These are phyloP conservation scores for Tokudaia tokunoshimensis DNA, from an alignment of 2,797 vertebrate genomes.

Conservation along the genomic window DNA sequence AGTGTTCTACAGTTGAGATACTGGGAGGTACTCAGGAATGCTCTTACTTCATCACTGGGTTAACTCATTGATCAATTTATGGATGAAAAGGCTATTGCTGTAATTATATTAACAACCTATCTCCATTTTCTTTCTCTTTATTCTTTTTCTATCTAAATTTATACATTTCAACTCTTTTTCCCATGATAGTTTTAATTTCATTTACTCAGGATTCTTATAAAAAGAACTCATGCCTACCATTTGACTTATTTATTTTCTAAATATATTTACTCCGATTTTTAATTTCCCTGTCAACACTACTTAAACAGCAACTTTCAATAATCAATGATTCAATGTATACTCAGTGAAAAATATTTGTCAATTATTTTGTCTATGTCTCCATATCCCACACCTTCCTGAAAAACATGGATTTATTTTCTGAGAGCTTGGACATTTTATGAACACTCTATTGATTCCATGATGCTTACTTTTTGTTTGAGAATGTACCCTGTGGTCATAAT, in stretches of 20 bases:
- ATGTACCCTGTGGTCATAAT: not conserved
- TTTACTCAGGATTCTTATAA: not conserved
- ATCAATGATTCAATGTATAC: not conserved
- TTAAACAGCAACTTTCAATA: not conserved
- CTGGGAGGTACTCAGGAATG: too few relatives aligned
- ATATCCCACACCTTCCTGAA: not conserved
- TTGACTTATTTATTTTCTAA: not conserved
- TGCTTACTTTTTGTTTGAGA: not conserved
- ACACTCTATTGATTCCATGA: too few relatives aligned
- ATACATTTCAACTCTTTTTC: not conserved
- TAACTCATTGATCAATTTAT: not conserved
- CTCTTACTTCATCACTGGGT: not conserved
- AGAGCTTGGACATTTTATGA: not conserved
- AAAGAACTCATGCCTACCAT: not conserved
- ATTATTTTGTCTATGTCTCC: not conserved
- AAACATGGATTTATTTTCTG: not conserved
- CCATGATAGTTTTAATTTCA: not conserved
- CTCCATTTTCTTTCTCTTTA: not conserved
- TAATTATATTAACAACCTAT: not conserved
- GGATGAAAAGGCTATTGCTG: not conserved
- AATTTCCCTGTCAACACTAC: not conserved
- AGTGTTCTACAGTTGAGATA: too few relatives aligned
- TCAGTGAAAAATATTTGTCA: not conserved
- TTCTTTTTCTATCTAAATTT: not conserved
- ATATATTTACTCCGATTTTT: not conserved